phyloP scores from a whole-genome alignment of 2,888 invertebrate species.

The Dendrolimus pini region DNA sequence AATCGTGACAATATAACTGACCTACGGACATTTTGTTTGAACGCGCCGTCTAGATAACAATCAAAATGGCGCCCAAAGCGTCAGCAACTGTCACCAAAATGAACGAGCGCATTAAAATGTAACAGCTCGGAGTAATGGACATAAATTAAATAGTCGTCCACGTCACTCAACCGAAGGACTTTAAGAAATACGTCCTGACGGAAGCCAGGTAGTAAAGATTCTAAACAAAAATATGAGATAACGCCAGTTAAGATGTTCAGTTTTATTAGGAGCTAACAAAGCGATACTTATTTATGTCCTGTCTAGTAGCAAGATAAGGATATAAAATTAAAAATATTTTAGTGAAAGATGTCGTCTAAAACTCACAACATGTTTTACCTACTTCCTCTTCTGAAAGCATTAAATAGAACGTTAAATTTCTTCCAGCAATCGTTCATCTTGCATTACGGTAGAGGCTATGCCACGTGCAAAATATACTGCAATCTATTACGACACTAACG shows the following conservation, averaged over 20 bases:
- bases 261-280: constrained; percentile 71
- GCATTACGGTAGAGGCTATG: constrained; percentile 29
- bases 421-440: constrained; percentile 24
- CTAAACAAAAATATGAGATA: constrained; percentile 69
- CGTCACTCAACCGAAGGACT: constrained; percentile 63
- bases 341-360: background rate
- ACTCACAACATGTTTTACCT: background rate
- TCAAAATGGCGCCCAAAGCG: constrained; percentile 68
- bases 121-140: constrained; percentile 57
- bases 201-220: constrained; percentile 75
- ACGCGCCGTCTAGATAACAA: constrained; percentile 54
- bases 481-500: constrained; percentile 44
- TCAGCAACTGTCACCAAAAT: constrained; percentile 61
- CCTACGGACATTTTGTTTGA: constrained; percentile 36
- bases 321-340: constrained; percentile 2
- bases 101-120: constrained; percentile 69
- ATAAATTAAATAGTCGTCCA: constrained; percentile 71
- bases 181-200: constrained; percentile 54
- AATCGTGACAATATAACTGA: constrained; percentile 34
- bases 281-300: constrained; percentile 64
- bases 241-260: constrained; percentile 65
- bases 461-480: constrained; percentile 35
- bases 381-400: background rate
- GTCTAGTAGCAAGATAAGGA: constrained; percentile 35
- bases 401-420: background rate